Base-by-base conservation (phyloP, 53 echinoderm and acorn worm species). In the Echinarachnius parma region DNA sequence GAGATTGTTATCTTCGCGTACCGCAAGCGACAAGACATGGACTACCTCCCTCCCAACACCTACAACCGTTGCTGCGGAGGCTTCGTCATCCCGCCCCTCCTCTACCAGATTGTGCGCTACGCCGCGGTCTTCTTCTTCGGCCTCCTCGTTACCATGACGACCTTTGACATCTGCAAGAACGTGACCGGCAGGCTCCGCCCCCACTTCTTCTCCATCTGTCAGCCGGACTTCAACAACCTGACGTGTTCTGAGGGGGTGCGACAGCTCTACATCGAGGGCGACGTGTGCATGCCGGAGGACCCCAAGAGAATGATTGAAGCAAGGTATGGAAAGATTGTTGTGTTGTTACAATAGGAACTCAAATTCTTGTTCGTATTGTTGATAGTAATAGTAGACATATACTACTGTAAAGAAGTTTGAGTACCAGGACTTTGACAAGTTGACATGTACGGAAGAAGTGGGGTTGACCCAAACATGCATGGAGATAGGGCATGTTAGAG, bases 1-100 rank as follows among this genome's bases (percentile, higher is more conserved):
- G 96, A 95, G 48, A 45, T 84, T 2, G 78, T 84, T 46, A 90
- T 91, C 76, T 95, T 70, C 50, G 77, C 65, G 28, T 81, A 95
- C 80, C 90, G 96, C 3, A 84, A 84, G 28, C 84, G 84, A 9
- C 84, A 87, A 62, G 87, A 91, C 30, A 55, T 78, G 0, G 90
- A 95, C 57, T 95, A 95, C 63, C 80, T 95, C 18, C 63, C 79
- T 1, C 79, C 87, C 3, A 84, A 87, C 56, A 91, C 83, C 57
- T 80, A 91, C 75, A 95, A 95, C 62, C 87, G 80, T 29, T 95
- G 96, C 84, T 95, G 96, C 74, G 80, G 90, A 0, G 87, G 84
- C 9, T 46, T 91, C n/a, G 79, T 85, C 64, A 87, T 95, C 39
- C 87, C 91, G 14, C 87, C 95, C 0, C 84, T 87, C 19, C 58